Evolutionary conservation across 1,140 invertebrate species (phyloP).

Genomic region (Monomorium pharaonis): DNA sequence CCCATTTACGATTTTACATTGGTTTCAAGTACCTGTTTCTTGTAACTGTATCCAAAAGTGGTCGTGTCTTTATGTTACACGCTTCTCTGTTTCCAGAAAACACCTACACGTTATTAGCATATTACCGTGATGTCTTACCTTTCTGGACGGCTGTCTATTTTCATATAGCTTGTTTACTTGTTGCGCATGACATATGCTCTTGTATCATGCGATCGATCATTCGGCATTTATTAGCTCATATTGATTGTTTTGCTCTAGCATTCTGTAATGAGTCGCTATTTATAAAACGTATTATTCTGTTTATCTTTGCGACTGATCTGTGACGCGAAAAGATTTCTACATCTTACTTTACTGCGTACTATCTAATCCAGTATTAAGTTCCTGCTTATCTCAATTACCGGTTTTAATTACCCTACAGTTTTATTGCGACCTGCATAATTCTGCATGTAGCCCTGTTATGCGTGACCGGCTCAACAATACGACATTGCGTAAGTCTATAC

Average conservation of each 20-base stretch:
- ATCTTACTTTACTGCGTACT: slow-evolving; percentile 40
- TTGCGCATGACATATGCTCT: slow-evolving; percentile 1
- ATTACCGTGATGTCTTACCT: slow-evolving; percentile 49
- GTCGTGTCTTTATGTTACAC: neutral
- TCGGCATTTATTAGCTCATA: slow-evolving; percentile 11
- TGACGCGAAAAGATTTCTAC: slow-evolving; percentile 41
- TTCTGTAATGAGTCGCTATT: slow-evolving; percentile 5
- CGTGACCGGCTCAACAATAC: neutral
- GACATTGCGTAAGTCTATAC: neutral
- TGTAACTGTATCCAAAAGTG: slow-evolving; percentile 55
- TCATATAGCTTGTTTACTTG: slow-evolving; percentile 10
- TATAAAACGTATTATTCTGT: slow-evolving; percentile 39
- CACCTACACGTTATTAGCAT: slow-evolving; percentile 65
- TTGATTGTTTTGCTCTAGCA: neutral
- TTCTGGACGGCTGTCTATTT: neutral
- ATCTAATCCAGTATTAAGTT: slow-evolving; percentile 46
- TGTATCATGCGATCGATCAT: neutral
- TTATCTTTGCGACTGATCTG: slow-evolving; percentile 33
- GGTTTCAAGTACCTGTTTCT: slow-evolving; percentile 20
- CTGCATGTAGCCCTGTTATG: neutral
- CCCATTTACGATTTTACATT: neutral
- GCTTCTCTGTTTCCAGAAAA: slow-evolving; percentile 65
- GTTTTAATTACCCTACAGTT: slow-evolving; percentile 33
- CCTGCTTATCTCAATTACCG: slow-evolving; percentile 39
- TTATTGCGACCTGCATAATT: slow-evolving; percentile 3